Evolutionary conservation across 64 coral and sea anemone species (phyloP), one percentile per base, ranked within the genome.

Genomic region (Hydrozoanthus tunicans): DNA sequence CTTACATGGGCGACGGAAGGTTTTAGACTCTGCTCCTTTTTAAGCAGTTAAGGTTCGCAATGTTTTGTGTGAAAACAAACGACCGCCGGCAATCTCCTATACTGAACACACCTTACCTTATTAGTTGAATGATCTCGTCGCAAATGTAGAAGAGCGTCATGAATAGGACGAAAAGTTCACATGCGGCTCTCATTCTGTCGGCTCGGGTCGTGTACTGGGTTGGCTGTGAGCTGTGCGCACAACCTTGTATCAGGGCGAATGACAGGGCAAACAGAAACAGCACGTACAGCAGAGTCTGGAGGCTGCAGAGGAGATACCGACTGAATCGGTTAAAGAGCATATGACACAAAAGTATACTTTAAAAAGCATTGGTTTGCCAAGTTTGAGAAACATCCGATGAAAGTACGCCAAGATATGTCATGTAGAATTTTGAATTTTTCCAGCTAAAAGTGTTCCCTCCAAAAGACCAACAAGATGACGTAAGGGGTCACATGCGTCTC

Each of bases 111-210:
- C 5, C 62, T 85, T 8, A 85, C 82, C 82, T 85, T 85, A 7
- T 56, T 3, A 85, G 51, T 55, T 85, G 82, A 23, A 85, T 85
- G 4, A 85, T 85, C 65, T 85, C 82, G 6, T 70, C 82, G 20
- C 51, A 70, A 64, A 85, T 85, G 51, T 85, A 85, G n/a, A 85
- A 70, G 51, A 85, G 8, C 24, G 82, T 85, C 82, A 85, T 85
- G 17, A 85, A 70, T 56, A 85, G 68, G 15, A 70, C 82, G 13
- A 70, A 85, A 17, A 85, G 82, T 70, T 85, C 82, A 85, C 82
- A 85, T 7, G 82, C 64, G 8, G 82, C 82, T 20, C 82, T 85
- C 7, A 85, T 62, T 24, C 9, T 70, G 17, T 85, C 82, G 13
- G 82, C 82, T 55, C 32, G 51, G 4, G 7, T 70, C 4, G 63